Conservation (phyloP, 1,140 invertebrate genomes). For the Drosophila baimaii region DNA sequence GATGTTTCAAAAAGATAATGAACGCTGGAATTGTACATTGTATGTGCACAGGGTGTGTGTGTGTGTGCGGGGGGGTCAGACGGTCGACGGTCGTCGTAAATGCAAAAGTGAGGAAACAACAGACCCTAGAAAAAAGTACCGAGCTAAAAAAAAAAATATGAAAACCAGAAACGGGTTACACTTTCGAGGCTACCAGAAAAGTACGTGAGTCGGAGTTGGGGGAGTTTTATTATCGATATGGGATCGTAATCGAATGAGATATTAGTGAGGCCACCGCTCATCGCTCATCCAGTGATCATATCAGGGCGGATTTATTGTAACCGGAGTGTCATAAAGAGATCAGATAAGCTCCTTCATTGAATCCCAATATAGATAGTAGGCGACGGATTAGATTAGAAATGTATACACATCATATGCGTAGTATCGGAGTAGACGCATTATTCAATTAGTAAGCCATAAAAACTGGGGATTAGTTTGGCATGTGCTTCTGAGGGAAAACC, state of each 20-base stretch:
- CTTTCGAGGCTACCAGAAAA: slow-evolving; percentile 46
- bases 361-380: slow-evolving; percentile 26
- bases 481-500: slow-evolving; percentile 21
- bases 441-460: slow-evolving; percentile 39
- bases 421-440: slow-evolving; percentile 14
- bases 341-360: slow-evolving; percentile 42
- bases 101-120: slow-evolving; percentile 48
- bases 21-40: slow-evolving; percentile 66
- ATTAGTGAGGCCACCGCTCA: slow-evolving; percentile 22
- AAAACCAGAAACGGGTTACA: slow-evolving; percentile 45
- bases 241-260: slow-evolving; percentile 48
- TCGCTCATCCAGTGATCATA: slow-evolving; percentile 43
- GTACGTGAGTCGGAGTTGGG: slow-evolving; percentile 27
- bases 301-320: slow-evolving; percentile 35
- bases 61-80: slow-evolving; percentile 3
- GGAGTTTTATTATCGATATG: slow-evolving; percentile 25
- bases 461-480: slow-evolving; percentile 18
- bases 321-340: slow-evolving; percentile 35
- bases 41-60: slow-evolving; percentile 40
- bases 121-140: slow-evolving; percentile 47
- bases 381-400: slow-evolving; percentile 27
- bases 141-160: slow-evolving; percentile 12
- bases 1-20: slow-evolving; percentile 82
- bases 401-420: background rate
- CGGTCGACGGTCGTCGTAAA: slow-evolving; percentile 38